These are phyloP conservation scores for Zaprionus lineosus DNA, from an alignment of 2,888 invertebrate genomes.

Conservation along the genomic window DNA sequence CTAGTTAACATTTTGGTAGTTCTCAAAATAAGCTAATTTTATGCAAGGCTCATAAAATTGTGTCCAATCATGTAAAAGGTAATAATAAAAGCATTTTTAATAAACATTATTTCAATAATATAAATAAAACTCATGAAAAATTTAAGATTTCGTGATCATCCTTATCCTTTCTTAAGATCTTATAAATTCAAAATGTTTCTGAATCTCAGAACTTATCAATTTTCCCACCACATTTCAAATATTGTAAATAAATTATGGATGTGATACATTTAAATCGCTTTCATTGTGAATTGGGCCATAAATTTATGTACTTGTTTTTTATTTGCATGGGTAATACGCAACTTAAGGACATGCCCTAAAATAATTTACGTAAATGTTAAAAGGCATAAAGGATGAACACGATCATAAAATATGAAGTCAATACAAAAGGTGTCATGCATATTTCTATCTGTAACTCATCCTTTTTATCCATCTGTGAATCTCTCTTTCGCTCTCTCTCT, in stretches of 20 bases:
- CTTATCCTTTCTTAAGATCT: too few species aligned
- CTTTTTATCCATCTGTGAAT: too few species aligned
- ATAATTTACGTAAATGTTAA: constrained; percentile 39
- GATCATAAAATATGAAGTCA: constrained; percentile 59
- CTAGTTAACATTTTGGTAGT: too few species aligned
- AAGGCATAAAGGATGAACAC: constrained; percentile 29
- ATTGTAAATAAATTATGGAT: neutral
- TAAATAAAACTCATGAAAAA: too few species aligned
- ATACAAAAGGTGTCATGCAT: constrained; percentile 47
- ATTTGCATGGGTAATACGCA: constrained; percentile 62
- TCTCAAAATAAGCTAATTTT: too few species aligned
- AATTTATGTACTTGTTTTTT: constrained; percentile 64
- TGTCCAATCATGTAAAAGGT: too few species aligned
- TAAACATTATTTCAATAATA: too few species aligned
- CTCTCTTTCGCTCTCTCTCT: too few species aligned
- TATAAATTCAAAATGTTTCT: too few species aligned
- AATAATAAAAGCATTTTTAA: too few species aligned
- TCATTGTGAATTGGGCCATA: constrained; percentile 19
- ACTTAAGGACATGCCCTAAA: constrained; percentile 44
- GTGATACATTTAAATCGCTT: neutral
- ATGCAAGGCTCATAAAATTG: too few species aligned
- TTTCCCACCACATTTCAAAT: neutral
- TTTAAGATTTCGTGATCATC: too few species aligned
- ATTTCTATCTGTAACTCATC: constrained; percentile 9
- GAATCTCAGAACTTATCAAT: constrained; percentile 9